Evolutionary conservation across 2,888 invertebrate genomes (phyloP).

Genomic region (Acronicta aceris): DNA sequence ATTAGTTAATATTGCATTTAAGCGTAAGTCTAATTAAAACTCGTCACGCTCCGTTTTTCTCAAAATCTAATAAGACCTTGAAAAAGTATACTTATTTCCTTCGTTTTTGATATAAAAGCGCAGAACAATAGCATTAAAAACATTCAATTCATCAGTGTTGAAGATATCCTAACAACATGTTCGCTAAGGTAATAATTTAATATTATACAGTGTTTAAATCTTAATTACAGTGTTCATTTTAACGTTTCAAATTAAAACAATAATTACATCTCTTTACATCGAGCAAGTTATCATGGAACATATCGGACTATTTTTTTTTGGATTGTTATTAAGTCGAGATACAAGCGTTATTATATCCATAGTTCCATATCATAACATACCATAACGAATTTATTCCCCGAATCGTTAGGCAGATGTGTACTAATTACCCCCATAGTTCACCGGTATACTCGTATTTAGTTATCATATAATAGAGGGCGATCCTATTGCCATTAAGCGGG

Average conservation of each 20-base stretch:
- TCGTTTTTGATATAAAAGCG: conserved; percentile 75
- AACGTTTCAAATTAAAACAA: background rate
- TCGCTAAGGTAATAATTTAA: conserved; percentile 70
- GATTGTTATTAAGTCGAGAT: no score
- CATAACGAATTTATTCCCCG: no score
- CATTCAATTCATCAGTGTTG: conserved; percentile 73
- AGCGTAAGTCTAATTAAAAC: conserved; percentile 67
- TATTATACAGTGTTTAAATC: conserved; percentile 42
- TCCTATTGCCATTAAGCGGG: no score
- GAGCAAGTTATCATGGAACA: background rate
- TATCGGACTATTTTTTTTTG: no score
- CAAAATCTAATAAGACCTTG: conserved; percentile 74
- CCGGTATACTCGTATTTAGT: no score
- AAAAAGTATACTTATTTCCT: conserved; percentile 70
- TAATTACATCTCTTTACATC: background rate
- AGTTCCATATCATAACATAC: no score
- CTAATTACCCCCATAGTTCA: no score
- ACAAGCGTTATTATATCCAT: no score
- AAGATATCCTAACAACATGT: conserved; percentile 73
- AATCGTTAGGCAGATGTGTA: no score
- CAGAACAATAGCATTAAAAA: conserved; percentile 67
- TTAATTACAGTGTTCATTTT: conserved; percentile 24
- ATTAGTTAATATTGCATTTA: conserved; percentile 62
- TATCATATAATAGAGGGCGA: no score
- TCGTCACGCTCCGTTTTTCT: conserved; percentile 77